phyloP scores from a whole-genome alignment of 2,113 vertebrate genomes.

The Hystrix brachyura region DNA sequence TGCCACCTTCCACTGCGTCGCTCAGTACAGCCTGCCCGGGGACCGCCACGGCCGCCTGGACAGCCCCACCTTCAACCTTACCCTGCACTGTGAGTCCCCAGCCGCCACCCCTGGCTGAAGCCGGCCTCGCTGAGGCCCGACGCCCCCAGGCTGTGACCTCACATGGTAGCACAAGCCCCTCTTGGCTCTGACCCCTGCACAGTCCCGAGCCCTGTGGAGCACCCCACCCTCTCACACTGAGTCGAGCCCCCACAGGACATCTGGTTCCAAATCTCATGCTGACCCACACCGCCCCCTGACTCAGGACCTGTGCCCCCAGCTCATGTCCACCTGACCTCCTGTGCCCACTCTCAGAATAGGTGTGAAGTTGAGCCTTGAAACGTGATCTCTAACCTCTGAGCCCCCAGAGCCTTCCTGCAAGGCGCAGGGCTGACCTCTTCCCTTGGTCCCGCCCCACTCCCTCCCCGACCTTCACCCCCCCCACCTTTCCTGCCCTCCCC shows the following conservation, averaged over 20 bases:
- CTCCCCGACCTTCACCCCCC: background rate
- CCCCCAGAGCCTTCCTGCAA: background rate
- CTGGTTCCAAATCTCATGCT: background rate
- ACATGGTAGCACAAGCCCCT: background rate
- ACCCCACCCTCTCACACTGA: background rate
- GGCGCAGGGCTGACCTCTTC: background rate
- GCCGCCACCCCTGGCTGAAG: background rate
- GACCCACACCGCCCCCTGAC: background rate
- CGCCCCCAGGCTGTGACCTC: background rate
- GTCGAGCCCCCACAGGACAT: too few relatives aligned
- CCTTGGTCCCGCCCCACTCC: background rate
- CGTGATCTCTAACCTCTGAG: background rate
- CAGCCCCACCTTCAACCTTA: conserved; percentile 88
- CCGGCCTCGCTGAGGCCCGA: background rate
- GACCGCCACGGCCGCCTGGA: conserved; percentile 77
- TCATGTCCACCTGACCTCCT: background rate
- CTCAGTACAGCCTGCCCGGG: conserved; percentile 88
- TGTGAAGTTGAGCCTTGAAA: background rate
- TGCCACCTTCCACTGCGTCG: conserved; percentile 89
- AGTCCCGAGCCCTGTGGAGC: background rate
- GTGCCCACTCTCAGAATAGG: background rate
- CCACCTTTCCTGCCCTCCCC: background rate
- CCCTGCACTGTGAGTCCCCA: conserved; percentile 92
- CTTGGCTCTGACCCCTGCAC: background rate
- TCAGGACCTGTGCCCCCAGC: background rate